Conservation (phyloP, 2,888 invertebrate genomes). For the Thera britannica region DNA sequence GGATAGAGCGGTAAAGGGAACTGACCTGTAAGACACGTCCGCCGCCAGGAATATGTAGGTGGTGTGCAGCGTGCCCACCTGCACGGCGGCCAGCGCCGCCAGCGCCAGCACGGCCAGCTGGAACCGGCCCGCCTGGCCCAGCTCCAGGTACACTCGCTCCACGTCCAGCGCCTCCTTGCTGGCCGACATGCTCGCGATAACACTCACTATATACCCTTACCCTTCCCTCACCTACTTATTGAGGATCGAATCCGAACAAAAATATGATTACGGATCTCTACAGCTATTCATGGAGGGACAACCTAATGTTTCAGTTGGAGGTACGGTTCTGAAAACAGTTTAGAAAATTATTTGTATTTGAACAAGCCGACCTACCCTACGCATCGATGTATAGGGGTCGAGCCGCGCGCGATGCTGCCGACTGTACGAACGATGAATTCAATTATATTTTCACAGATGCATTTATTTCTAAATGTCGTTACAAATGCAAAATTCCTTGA, state of each 20-base stretch:
- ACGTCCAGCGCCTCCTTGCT: conserved; percentile 31
- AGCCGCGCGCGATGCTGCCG: neutral
- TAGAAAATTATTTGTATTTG: neutral
- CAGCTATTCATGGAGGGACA: conserved; percentile 1
- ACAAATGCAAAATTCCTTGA: too few species aligned
- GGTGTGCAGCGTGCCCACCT: conserved; percentile 82
- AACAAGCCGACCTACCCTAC: neutral
- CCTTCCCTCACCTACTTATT: neutral
- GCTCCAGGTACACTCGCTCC: conserved; percentile 61
- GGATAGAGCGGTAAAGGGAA: too few species aligned
- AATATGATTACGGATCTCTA: neutral
- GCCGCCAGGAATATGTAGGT: conserved; percentile 85
- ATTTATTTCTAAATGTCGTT: too few species aligned
- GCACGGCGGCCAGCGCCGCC: conserved; percentile 73
- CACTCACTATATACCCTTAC: neutral
- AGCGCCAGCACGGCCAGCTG: conserved; percentile 60
- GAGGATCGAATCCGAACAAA: neutral
- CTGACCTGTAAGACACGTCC: conserved; percentile 82
- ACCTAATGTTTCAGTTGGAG: conserved; percentile 12
- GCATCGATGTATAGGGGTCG: neutral
- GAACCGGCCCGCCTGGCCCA: conserved; percentile 70
- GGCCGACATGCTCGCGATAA: neutral
- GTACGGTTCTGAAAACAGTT: conserved; percentile 13
- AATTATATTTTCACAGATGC: too few species aligned
- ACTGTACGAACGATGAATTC: neutral